Evolutionary conservation across 2,888 invertebrate genomes (phyloP), one percentile per base, ranked within the genome.

Genomic region (Ptycholaimellus sp.): DNA sequence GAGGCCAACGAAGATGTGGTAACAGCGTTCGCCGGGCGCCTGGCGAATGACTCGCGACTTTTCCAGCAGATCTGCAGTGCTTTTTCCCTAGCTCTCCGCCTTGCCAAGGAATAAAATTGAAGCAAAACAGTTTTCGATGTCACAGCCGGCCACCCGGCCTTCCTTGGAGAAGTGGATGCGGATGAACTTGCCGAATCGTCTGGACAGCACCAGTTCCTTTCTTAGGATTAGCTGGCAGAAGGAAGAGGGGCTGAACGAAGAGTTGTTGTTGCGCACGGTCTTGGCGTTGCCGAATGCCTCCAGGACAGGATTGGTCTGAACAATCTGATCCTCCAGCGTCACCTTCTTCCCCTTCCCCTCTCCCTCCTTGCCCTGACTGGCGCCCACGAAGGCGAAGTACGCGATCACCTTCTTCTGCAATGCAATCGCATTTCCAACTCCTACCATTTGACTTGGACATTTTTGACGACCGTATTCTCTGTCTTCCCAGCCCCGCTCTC

Each of bases 1-100:
- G n/a, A n/a, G n/a, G n/a, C n/a, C n/a, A n/a, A n/a, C 96, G 80
- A 96, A 96, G 68, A 96, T 93, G 68, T 99, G 96, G 74, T 96
- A 96, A 56, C 93, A 93, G 67, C 96, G 78, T 69, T 99, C 96
- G 62, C 85, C 70, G 45, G 54, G 54, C 20, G 54, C 54, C 42
- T 99, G 96, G 59, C 90, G 93, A 69, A 96, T 93, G 70, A 96
- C 93, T 76, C 96, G 87, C 65, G 96, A 96, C 69, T 96, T 96
- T 70, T 96, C 96, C 62, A 96, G 72, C 68, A 99, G 73, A 69
- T 99, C 90, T 90, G 64, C 41, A 30, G 21, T 90, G 70, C 90
- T 87, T 70, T 93, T 90, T 77, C 90, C 81, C 67, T 82, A 81
- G 61, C 83, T 85, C 75, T 85, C 85, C 62, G 83, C 83, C 73